A percentile compares a stretch with the other conserved stretches of the same genome.
phyloP scores from a whole-genome alignment of 2,888 invertebrate species.

The Oasisia sp. region DNA sequence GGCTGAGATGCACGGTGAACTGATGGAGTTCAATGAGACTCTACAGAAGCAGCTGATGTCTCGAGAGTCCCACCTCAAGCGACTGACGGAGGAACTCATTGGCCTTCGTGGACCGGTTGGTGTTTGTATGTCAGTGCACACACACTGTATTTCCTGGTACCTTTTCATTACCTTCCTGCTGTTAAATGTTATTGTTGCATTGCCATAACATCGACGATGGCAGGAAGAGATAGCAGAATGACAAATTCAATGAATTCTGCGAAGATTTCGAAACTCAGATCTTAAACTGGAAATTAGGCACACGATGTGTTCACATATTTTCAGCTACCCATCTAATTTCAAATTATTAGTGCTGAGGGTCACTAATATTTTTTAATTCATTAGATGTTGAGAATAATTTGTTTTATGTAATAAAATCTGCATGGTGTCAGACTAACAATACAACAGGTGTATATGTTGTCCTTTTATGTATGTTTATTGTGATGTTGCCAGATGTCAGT shows the following conservation, averaged over 20 bases:
- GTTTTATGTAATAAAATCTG: neutral
- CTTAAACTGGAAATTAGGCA: neutral
- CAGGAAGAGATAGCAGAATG: too few species aligned
- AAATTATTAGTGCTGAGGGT: neutral
- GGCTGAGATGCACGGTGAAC: slow-evolving; percentile 92
- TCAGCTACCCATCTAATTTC: neutral
- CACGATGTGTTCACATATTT: neutral
- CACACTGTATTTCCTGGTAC: neutral
- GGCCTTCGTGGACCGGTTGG: slow-evolving; percentile 74
- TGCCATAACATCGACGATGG: too few species aligned
- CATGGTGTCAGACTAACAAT: too few species aligned
- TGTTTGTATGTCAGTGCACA: neutral
- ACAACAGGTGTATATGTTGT: neutral
- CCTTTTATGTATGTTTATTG: neutral
- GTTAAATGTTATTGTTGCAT: too few species aligned
- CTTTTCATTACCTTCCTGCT: too few species aligned
- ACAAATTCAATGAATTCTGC: too few species aligned
- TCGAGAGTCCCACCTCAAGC: slow-evolving; percentile 73
- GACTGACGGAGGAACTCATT: slow-evolving; percentile 74
- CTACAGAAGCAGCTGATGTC: slow-evolving; percentile 77
- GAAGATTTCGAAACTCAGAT: neutral
- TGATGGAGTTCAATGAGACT: slow-evolving; percentile 90
- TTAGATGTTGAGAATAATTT: neutral
- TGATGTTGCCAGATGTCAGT: neutral
- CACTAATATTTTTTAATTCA: neutral